Conservation (phyloP, 2,113 vertebrate species). For the Cygnus buccinator region DNA sequence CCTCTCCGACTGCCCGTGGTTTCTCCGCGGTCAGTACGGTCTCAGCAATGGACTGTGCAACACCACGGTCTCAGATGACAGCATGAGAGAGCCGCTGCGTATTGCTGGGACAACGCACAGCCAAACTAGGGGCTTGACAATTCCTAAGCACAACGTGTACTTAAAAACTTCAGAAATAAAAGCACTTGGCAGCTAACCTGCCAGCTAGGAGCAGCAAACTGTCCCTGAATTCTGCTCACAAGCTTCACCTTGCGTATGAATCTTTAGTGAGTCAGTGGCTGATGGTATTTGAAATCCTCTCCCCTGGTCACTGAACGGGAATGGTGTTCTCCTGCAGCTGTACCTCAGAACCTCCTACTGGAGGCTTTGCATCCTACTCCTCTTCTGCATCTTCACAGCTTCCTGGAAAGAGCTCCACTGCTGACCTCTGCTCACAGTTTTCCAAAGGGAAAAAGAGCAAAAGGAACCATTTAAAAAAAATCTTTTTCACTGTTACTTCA, state of each 20-base stretch:
- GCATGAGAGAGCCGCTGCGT: background rate
- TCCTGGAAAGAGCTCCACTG: background rate
- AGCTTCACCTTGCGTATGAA: fast-evolving
- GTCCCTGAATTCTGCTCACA: background rate
- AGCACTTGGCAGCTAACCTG: background rate
- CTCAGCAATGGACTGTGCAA: background rate
- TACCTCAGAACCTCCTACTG: background rate
- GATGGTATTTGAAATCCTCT: background rate
- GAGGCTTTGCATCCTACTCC: background rate
- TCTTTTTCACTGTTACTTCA: background rate
- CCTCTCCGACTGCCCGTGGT: background rate
- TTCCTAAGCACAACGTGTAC: background rate
- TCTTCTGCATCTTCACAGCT: background rate
- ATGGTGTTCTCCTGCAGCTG: background rate
- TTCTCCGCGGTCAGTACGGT: background rate
- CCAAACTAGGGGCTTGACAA: background rate
- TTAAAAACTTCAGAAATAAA: background rate
- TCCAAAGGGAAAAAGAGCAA: background rate
- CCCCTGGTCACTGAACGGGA: background rate
- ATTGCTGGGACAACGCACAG: background rate
- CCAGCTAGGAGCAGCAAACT: background rate
- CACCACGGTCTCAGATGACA: background rate
- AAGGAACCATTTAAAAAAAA: background rate
- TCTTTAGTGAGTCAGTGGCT: background rate
- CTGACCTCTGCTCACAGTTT: background rate